These are phyloP conservation scores for Eupsilia transversa DNA, from an alignment of 2,888 invertebrate species.

Conservation along the genomic window DNA sequence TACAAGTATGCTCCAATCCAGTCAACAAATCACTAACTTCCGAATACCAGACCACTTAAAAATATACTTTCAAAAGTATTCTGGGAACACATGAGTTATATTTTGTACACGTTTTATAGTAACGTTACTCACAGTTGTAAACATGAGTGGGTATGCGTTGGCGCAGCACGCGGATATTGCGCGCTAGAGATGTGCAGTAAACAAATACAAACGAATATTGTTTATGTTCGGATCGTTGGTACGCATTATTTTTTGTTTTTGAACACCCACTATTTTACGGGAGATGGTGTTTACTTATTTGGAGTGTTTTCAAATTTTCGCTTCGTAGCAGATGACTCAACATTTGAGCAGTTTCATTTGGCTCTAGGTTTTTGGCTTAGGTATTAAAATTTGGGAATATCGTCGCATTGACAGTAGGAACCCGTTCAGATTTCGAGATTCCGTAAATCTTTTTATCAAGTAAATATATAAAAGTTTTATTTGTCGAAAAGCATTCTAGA, in stretches of 20 bases:
- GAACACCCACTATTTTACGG: background rate
- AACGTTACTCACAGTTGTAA: conserved; percentile 48
- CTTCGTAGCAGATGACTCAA: background rate
- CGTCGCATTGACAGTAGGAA: background rate
- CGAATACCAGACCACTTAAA: conserved; percentile 54
- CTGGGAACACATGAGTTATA: conserved; percentile 26
- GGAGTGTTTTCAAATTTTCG: background rate
- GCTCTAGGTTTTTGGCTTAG: too few species aligned
- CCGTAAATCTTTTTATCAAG: background rate
- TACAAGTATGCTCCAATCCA: too few species aligned
- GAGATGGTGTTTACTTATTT: background rate
- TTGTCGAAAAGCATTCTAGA: conserved; percentile 1
- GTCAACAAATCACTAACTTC: conserved; percentile 49
- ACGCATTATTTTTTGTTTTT: conserved; percentile 1
- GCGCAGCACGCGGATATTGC: conserved; percentile 52
- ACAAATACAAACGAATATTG: conserved; percentile 41
- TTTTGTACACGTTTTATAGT: conserved; percentile 30
- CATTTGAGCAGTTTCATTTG: background rate
- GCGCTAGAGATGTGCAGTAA: conserved; percentile 41
- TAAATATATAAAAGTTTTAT: background rate
- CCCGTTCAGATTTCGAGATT: background rate
- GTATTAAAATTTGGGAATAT: background rate
- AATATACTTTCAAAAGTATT: conserved; percentile 45
- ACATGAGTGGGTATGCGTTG: conserved; percentile 32
- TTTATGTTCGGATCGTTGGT: conserved; percentile 32